Percentiles rank a stretch among this genome's conserved stretches.
phyloP scores from a whole-genome alignment of 2,888 invertebrate genomes.

The Drosophila kanekoi region DNA sequence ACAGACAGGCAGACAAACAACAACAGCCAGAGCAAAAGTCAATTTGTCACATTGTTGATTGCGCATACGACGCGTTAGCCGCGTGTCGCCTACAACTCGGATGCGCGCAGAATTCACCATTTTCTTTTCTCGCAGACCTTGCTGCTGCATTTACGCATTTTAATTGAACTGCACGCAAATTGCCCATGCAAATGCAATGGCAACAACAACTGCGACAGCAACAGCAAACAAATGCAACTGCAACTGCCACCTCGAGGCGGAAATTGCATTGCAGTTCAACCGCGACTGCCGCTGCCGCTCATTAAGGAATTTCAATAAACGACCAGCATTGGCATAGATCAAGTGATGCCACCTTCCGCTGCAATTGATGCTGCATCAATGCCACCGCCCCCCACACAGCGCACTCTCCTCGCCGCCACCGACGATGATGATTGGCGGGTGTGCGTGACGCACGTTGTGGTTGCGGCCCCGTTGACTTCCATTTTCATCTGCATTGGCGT shows the following conservation, averaged over 20 bases:
- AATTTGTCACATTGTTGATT: slow-evolving; percentile 64
- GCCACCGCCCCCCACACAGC: not conserved
- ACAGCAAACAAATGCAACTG: slow-evolving; percentile 6
- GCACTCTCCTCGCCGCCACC: not conserved
- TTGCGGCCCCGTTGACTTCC: slow-evolving; percentile 54
- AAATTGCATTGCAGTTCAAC: slow-evolving; percentile 53
- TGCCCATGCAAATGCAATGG: slow-evolving; percentile 41
- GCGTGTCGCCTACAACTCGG: slow-evolving; percentile 10
- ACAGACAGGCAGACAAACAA: slow-evolving; percentile 24
- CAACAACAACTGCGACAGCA: slow-evolving; percentile 35
- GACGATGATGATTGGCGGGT: slow-evolving; percentile 72
- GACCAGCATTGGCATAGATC: slow-evolving; percentile 63
- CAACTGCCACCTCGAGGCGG: slow-evolving; percentile 44
- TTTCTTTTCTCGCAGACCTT: slow-evolving; percentile 13
- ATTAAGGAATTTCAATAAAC: slow-evolving; percentile 78
- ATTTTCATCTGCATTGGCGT: slow-evolving; percentile 15
- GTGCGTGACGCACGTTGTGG: slow-evolving; percentile 66
- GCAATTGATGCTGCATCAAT: slow-evolving; percentile 41
- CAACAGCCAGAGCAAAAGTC: slow-evolving; percentile 51
- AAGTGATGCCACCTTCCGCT: slow-evolving; percentile 32
- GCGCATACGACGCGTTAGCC: slow-evolving; percentile 40
- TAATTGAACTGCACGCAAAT: slow-evolving; percentile 70
- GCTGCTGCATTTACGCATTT: slow-evolving; percentile 28
- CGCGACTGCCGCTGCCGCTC: slow-evolving; percentile 52
- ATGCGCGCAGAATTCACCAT: slow-evolving; percentile 28